Evolutionary conservation across 1,140 invertebrate species (phyloP), one percentile per base, ranked within the genome.

Genomic region (Drosophila chauvacae): DNA sequence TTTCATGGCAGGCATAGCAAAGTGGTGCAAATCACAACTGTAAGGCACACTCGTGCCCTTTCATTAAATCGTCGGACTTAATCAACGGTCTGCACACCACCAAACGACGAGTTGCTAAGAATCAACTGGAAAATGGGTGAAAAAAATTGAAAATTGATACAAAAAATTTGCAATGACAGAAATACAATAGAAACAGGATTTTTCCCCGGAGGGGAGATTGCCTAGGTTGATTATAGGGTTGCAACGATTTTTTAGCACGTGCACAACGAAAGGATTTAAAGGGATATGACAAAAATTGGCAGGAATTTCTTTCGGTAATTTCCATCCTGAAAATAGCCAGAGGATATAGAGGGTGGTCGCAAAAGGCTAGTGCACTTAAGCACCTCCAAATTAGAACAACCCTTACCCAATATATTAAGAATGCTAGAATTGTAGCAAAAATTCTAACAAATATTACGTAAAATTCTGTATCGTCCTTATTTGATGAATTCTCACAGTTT

Each of bases 131-230:
- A 88, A 84, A 84, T 81, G 77, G 69, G 85, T 84, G 33, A 80
- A 87, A 87, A 87, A 87, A 84, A 88, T 75, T 81, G 84, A 73
- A 90, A 88, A 88, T 88, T 88, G 85, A 88, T 88, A 90, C 85
- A 90, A 81, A 86, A 83, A 80, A 65, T 61, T 18, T 61, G 73
- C 65, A 83, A 74, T 82, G 84, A 87, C 84, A 88, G 85, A 60
- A 78, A 60, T 60, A 86, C 77, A 84, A 90, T 70, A 56, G 81
- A 50, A 56, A 41, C 42, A 37, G 68, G 59, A 51, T 64, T 66
- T 65, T 18, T 41, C 71, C 79, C 62, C 56, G 58, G 59, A 28
- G 51, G 51, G 53, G 44, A 70, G 44, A 73, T 84, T 65, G 73
- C 66, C 72, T 64, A 62, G 47, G 39, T 42, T 90, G 84, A 88